These are phyloP conservation scores for Oryzias woworae DNA, from an alignment of 2,113 vertebrate species.

Conservation along the genomic window DNA sequence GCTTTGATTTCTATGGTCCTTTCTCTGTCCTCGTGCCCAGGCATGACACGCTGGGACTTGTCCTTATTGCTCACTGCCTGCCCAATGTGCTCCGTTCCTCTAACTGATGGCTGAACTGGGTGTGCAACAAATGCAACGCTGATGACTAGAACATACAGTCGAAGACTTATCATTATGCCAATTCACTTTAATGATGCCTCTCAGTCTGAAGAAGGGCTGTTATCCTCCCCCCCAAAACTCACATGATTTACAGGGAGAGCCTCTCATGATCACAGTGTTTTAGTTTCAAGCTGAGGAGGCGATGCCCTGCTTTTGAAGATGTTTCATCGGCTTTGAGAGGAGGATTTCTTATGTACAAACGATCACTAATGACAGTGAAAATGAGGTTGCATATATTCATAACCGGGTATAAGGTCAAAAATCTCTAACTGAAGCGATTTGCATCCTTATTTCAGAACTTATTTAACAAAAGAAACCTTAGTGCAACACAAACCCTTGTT, in stretches of 20 bases:
- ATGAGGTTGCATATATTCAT: neutral
- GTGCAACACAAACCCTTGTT: too few species aligned
- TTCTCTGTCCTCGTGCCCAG: constrained; percentile 20
- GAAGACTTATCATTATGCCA: constrained; percentile 65
- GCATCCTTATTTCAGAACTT: too few species aligned
- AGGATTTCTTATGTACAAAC: constrained; percentile 5
- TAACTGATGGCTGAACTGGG: constrained; percentile 33
- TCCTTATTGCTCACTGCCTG: constrained; percentile 20
- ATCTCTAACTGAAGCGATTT: too few species aligned
- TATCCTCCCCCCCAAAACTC: constrained; percentile 43
- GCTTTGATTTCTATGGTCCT: constrained; percentile 11
- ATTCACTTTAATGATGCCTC: constrained; percentile 60
- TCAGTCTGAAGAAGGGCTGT: constrained; percentile 42
- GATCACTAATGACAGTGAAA: constrained; percentile 3
- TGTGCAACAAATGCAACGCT: constrained; percentile 52
- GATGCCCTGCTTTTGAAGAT: constrained; percentile 43
- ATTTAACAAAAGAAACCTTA: too few species aligned
- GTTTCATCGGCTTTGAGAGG: constrained; percentile 32
- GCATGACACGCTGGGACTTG: constrained; percentile 33
- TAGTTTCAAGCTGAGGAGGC: constrained; percentile 36
- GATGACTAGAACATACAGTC: constrained; percentile 46
- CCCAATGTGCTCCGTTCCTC: constrained; percentile 14
- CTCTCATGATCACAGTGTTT: constrained; percentile 60
- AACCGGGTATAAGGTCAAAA: neutral
- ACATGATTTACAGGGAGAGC: constrained; percentile 54